phyloP scores from a whole-genome alignment of 2,888 invertebrate genomes.

The Venusia cambrica region DNA sequence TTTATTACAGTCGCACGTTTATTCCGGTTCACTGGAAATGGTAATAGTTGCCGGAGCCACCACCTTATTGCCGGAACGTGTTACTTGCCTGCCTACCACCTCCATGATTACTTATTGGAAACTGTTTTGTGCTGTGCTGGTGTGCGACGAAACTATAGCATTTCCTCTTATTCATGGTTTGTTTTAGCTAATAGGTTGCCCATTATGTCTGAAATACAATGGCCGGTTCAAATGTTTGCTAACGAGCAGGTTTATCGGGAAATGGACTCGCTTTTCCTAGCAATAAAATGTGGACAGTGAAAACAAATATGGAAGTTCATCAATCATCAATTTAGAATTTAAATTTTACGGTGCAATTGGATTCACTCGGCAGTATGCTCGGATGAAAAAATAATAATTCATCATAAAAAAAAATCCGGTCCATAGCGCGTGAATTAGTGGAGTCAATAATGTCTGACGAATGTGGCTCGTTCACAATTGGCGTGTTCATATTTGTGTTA shows the following conservation, averaged over 20 bases:
- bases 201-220: slow-evolving; percentile 14
- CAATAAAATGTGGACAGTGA: slow-evolving; percentile 12
- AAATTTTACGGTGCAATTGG: slow-evolving; percentile 12
- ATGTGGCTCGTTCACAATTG: slow-evolving; percentile 30
- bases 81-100: slow-evolving; percentile 26
- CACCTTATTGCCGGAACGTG: slow-evolving; percentile 53
- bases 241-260: slow-evolving; percentile 9
- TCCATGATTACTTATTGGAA: slow-evolving; percentile 29
- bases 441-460: slow-evolving; percentile 26
- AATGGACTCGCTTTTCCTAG: slow-evolving; percentile 5
- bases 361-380: slow-evolving; percentile 16
- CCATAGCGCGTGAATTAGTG: slow-evolving; percentile 27
- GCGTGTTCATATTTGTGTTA: slow-evolving; percentile 37
- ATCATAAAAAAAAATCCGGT: slow-evolving; percentile 15
- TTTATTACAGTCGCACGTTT: slow-evolving; percentile 48
- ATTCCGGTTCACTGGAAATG: slow-evolving; percentile 65
- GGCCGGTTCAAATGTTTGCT: slow-evolving; percentile 10
- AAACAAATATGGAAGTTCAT: slow-evolving; percentile 15
- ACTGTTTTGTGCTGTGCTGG: slow-evolving; percentile 27
- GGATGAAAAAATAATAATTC: too few relatives aligned
- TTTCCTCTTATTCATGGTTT: slow-evolving; percentile 27
- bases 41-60: slow-evolving; percentile 46
- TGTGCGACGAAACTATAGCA: slow-evolving; percentile 25
- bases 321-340: slow-evolving; percentile 14
- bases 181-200: slow-evolving; percentile 12